Base-by-base conservation (phyloP, 2,888 invertebrate genomes). In the Blomia tropicalis region DNA sequence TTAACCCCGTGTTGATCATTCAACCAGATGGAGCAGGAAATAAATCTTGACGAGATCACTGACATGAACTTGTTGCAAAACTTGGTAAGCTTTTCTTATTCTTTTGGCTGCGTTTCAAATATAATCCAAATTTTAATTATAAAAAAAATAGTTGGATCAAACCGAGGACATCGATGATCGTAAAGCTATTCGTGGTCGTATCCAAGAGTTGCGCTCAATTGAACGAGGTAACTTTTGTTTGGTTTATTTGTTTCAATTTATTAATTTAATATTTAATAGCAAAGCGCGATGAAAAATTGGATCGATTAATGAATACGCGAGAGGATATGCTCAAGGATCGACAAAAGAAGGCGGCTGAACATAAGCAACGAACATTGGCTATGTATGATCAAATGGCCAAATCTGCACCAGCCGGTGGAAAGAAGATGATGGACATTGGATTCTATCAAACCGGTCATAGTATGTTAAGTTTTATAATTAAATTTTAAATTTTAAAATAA, bases 161-260 rank as follows among this genome's bases (percentile, higher is more conserved):
- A 83, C 85, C 74, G 82, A 81, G 69, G 85, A 85, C 74, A 87
- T 87, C 84, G 88, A 88, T 75, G 85, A 85, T 75, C 81, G 87
- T 71, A 83, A 86, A 71, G 80, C 81, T 70, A 82, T 89, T 73
- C 80, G 88, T 74, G 82, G 83, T 71, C 81, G 87, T 75, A 79
- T 89, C 71, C 82, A 84, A 71, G 80, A 83, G 75, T 81, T 89
- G 73, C 84, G 87, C 82, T 86, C 87, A 71, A 85, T 85, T 78
- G 83, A 84, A 75, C 84, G 85, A 83, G 87, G 88, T 88, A 78
- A 73, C 71, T 66, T 32, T 19, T 31, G 51, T 31, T 31, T 60
- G 22, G 14, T 58, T 58, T 58, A 44, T 54, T 22, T 47, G 2
- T 14, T 58, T 41, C n/a, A n/a, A n/a, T n/a, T 27, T n/a, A 25